Conservation (phyloP, 2,797 vertebrate genomes). For the Enteromius unitaeniatus region DNA sequence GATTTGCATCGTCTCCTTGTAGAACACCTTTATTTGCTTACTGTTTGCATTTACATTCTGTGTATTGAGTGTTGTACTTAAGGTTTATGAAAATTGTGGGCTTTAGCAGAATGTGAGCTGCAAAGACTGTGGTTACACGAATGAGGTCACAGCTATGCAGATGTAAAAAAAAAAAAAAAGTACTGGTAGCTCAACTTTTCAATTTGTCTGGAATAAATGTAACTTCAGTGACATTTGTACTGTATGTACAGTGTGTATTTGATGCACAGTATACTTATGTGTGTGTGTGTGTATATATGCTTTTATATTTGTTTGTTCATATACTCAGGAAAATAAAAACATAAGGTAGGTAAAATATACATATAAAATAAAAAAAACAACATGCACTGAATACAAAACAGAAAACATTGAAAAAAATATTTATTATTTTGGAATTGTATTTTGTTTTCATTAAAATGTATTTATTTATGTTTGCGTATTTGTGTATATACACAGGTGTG, state of each 20-base stretch:
- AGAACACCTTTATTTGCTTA: constrained; percentile 7
- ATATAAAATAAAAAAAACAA: background rate
- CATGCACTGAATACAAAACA: background rate
- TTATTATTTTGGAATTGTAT: too few species aligned
- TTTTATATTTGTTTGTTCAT: background rate
- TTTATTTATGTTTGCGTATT: too few species aligned
- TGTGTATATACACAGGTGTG: too few species aligned
- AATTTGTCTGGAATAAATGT: background rate
- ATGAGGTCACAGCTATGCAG: background rate
- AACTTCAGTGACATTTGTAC: background rate
- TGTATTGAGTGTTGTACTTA: background rate
- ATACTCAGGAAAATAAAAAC: background rate
- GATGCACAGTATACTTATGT: background rate
- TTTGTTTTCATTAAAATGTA: too few species aligned
- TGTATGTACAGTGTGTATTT: background rate
- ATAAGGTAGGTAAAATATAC: background rate
- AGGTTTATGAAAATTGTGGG: background rate
- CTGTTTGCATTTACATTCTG: constrained; percentile 3
- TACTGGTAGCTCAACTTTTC: background rate
- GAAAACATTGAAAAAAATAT: too few species aligned
- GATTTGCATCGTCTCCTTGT: constrained; percentile 22
- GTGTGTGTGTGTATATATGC: too few species aligned
- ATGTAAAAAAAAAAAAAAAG: background rate
- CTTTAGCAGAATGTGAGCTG: background rate
- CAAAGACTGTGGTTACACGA: background rate